These are phyloP conservation scores for Marronus borbonicus DNA, from an alignment of 2,888 invertebrate species.

Conservation along the genomic window DNA sequence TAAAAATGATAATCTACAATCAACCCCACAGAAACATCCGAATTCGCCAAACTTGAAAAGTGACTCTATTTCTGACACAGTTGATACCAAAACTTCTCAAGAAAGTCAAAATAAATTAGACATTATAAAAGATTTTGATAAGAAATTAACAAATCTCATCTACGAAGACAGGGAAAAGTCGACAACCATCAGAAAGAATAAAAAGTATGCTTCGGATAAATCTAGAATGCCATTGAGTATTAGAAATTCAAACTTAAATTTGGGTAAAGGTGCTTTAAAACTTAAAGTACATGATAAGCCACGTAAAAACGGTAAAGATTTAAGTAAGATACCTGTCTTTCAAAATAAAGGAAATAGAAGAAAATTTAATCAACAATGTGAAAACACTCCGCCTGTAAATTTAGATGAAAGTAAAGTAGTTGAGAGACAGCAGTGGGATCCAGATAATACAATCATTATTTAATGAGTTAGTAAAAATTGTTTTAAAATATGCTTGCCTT, in stretches of 20 bases:
- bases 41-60: not conserved
- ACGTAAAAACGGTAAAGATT: slow-evolving; percentile 59
- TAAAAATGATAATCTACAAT: slow-evolving; percentile 8
- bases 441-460: slow-evolving; percentile 67
- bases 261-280: slow-evolving; percentile 59
- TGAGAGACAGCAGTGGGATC: slow-evolving; percentile 65
- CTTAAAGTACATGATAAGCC: slow-evolving; percentile 67
- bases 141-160: slow-evolving; percentile 73
- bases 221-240: slow-evolving; percentile 62
- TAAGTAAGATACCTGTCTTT: slow-evolving; percentile 67
- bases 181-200: slow-evolving; percentile 52
- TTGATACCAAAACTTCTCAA: not conserved
- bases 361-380: slow-evolving; percentile 63
- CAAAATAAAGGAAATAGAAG: slow-evolving; percentile 60
- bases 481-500: too few species aligned
- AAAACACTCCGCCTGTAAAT: slow-evolving; percentile 67
- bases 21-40: not conserved
- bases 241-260: slow-evolving; percentile 60
- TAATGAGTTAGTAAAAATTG: slow-evolving; percentile 55
- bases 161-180: slow-evolving; percentile 73
- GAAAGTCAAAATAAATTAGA: slow-evolving; percentile 35
- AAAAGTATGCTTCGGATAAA: slow-evolving; percentile 57
- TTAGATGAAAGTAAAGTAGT: slow-evolving; percentile 53
- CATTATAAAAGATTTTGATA: slow-evolving; percentile 66
- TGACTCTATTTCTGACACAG: not conserved